phyloP scores from a whole-genome alignment of 2,888 invertebrate genomes.

The Drosophila nr. perissopoda region DNA sequence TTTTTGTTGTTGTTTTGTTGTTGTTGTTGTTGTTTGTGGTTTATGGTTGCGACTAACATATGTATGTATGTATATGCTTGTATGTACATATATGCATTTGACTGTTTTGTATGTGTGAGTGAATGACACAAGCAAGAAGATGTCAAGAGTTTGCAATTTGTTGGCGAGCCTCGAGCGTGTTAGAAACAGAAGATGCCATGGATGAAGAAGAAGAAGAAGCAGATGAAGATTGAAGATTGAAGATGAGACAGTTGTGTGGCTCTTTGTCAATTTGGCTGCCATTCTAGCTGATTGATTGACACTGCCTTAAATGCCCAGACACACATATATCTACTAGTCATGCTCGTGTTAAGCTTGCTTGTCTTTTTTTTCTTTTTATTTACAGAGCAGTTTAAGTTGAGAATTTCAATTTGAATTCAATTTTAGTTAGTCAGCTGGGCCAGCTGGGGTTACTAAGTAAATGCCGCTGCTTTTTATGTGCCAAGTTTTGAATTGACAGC shows the following conservation, averaged over 20 bases:
- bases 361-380: constrained; percentile 53
- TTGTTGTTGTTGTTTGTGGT: constrained; percentile 35
- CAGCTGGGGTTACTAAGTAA: constrained; percentile 55
- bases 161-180: constrained; percentile 28
- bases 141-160: constrained; percentile 32
- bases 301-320: constrained; percentile 69
- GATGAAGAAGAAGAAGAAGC: constrained; percentile 28
- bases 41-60: constrained; percentile 29
- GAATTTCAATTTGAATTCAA: constrained; percentile 50
- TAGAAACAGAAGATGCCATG: constrained; percentile 32
- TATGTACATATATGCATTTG: constrained; percentile 7
- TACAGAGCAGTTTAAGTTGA: constrained; percentile 42
- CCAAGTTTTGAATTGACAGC: constrained; percentile 47
- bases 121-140: constrained; percentile 13
- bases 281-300: constrained; percentile 75
- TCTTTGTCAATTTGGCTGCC: constrained; percentile 71
- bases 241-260: constrained; percentile 52
- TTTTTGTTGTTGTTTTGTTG: constrained; percentile 46
- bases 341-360: constrained; percentile 1
- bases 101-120: constrained; percentile 4
- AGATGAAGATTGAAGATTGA: constrained; percentile 12
- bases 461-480: constrained; percentile 28
- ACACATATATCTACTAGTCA: constrained; percentile 47
- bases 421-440: constrained; percentile 51
- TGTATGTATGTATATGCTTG: constrained; percentile 14